Percentiles rank a stretch among this genome's conserved stretches.
Conservation (phyloP, 2,113 vertebrate genomes). For the Colistium nudipinnis region DNA sequence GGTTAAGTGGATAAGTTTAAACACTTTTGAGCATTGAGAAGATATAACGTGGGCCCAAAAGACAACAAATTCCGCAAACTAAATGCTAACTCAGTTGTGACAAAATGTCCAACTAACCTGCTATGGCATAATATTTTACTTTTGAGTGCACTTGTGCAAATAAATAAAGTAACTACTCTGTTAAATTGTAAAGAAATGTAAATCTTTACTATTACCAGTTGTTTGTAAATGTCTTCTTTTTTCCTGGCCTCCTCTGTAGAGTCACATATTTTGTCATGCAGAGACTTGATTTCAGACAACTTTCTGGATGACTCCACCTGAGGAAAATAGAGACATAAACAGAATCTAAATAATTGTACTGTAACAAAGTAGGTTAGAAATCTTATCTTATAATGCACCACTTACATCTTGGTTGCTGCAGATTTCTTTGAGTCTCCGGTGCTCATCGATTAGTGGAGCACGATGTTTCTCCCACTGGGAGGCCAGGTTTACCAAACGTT, state of each 20-base stretch:
- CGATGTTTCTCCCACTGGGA: conserved; percentile 93
- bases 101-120: not conserved
- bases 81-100: not conserved
- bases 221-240: conserved; percentile 88
- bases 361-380: not conserved
- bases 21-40: not conserved
- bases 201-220: conserved; percentile 56
- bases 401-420: conserved; percentile 86
- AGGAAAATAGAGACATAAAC: not conserved
- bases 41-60: not conserved
- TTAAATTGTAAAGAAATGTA: no score
- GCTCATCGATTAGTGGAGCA: conserved; percentile 86
- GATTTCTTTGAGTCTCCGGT: conserved; percentile 85
- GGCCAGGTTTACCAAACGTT: conserved; percentile 85
- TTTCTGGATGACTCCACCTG: conserved; percentile 88
- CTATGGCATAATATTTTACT: not conserved
- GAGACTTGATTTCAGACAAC: conserved; percentile 85
- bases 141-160: not conserved
- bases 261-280: conserved; percentile 87
- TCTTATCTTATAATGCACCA: not conserved
- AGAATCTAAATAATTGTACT: not conserved
- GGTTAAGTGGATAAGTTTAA: not conserved
- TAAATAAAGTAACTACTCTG: not conserved
- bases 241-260: conserved; percentile 88
- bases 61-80: not conserved